Base-by-base conservation (phyloP, 2,113 vertebrate genomes). In the Gorsachius goisagi region DNA sequence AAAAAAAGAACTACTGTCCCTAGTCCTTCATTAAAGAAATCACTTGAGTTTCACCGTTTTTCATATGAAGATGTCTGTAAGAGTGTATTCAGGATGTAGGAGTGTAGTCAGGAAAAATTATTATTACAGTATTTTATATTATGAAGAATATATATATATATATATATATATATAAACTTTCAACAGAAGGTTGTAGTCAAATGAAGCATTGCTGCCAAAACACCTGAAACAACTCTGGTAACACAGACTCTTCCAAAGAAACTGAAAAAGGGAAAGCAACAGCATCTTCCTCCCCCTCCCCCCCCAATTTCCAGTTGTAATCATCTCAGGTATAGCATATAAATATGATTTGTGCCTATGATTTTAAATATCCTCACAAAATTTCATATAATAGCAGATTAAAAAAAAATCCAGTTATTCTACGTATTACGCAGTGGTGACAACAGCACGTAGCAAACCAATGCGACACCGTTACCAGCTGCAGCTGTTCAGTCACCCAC, bases 391-490 rank as follows among this genome's bases (percentile, higher is more conserved):
- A 55, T 30, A 18, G 59, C 23, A 56, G 21, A 76, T 63, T 64
- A 2, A 39, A 50, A 56, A 49, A 45, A 41, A 45, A 60, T 9
- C 3, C n/a, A 33, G 11, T 75, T 87, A 69, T 26, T 85, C 7
- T 22, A 53, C 55, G n/a, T 14, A 49, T 92, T 93, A 62, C 0
- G 3, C 33, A 87, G 78, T 27, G 56, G 8, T 47, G 39, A 53
- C 67, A 64, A 71, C 1, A 1, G 28, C 49, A 94, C 15, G 15
- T 0, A 55, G 23, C 39, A 39, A 82, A 58, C 19, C 9, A 27
- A 35, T 3, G 22, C 3, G 28, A 68, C 21, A 33, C 8, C 0
- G 0, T n/a, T 62, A 66, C 49, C 72, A 66, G 59, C 59, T 80
- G 27, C 62, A 80, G 67, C 83, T 41, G 41, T 15, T 69, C 37